Evolutionary conservation across 2,888 invertebrate genomes (phyloP), one percentile per base, ranked within the genome.

Genomic region (Melanotus villosus): DNA sequence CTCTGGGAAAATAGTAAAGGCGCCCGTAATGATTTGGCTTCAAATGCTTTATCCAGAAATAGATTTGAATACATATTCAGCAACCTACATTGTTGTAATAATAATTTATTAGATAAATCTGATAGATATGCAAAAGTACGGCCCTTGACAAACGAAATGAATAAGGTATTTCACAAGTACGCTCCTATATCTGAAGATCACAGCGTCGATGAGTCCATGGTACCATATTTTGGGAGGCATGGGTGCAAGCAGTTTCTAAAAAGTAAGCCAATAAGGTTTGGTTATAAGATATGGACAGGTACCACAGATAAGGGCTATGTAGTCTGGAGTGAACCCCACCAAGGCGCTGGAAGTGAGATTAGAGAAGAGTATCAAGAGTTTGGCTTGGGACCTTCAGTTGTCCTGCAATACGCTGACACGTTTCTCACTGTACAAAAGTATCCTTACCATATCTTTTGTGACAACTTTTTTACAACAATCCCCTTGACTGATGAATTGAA

Each of bases 51-150:
- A 72, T 71, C 71, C 12, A 64, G 77, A 66, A 69, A 78, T 65
- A 38, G 73, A 41, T 78, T 78, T 70, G 74, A 76, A 68, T 74
- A 74, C 54, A 67, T 77, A 19, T 62, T 76, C 43, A 68, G 64
- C 19, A 75, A 75, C 65, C 69, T 80, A 18, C 77, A 78, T 69
- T 64, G 65, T 18, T 64, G 63, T 7, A 72, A 77, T 36, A 77
- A 78, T 65, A 65, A 56, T 36, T 71, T 64, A 41, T 41, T 77
- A 23, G 62, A 68, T 30, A 23, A 30, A 36, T 59, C 66, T 30
- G 77, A 79, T 47, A 76, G 76, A 65, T 76, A 75, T 38, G 70
- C 71, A 14, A 78, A 78, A 72, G 72, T 77, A 9, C 72, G 75
- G 1, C 75, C 77, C 60, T 50, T 77, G 5, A 76, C 72, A 65